phyloP scores from a whole-genome alignment of 2,888 invertebrate species.

The Nemotelus nigrinus region DNA sequence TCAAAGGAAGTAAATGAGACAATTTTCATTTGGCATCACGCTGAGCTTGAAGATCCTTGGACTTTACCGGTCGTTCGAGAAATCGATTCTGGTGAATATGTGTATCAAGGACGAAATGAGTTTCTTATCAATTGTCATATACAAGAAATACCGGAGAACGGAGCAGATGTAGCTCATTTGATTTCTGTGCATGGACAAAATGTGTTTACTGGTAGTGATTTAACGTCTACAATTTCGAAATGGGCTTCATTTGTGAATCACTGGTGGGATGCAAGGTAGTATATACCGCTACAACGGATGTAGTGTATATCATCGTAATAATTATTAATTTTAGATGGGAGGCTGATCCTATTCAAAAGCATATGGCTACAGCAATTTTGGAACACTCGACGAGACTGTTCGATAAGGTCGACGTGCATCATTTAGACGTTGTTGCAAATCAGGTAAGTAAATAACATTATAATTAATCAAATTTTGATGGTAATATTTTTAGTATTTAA shows the following conservation, averaged over 20 bases:
- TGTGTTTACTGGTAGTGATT: constrained; percentile 66
- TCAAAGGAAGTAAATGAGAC: constrained; percentile 76
- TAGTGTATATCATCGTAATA: constrained; percentile 11
- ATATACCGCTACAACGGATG: not conserved
- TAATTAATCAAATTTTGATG: not conserved
- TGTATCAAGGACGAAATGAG: constrained; percentile 80
- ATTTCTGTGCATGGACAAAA: constrained; percentile 77
- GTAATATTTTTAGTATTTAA: not conserved
- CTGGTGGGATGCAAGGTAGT: constrained; percentile 67
- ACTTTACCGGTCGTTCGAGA: constrained; percentile 68
- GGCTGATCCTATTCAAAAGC: constrained; percentile 65
- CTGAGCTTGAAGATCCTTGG: constrained; percentile 80
- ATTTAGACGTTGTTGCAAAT: constrained; percentile 71
- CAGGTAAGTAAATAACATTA: constrained; percentile 67
- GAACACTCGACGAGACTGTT: constrained; percentile 73
- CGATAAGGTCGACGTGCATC: constrained; percentile 68
- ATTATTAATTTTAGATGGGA: constrained; percentile 64
- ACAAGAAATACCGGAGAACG: constrained; percentile 87
- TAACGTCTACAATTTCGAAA: constrained; percentile 60
- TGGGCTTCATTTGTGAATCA: constrained; percentile 66
- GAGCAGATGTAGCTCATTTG: constrained; percentile 85
- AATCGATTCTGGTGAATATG: constrained; percentile 69
- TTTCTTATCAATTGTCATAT: constrained; percentile 81
- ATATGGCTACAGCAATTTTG: constrained; percentile 73
- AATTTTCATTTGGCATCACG: constrained; percentile 86